Evolutionary conservation across 2,888 invertebrate species (phyloP).

Genomic region (Pelosia muscerda): DNA sequence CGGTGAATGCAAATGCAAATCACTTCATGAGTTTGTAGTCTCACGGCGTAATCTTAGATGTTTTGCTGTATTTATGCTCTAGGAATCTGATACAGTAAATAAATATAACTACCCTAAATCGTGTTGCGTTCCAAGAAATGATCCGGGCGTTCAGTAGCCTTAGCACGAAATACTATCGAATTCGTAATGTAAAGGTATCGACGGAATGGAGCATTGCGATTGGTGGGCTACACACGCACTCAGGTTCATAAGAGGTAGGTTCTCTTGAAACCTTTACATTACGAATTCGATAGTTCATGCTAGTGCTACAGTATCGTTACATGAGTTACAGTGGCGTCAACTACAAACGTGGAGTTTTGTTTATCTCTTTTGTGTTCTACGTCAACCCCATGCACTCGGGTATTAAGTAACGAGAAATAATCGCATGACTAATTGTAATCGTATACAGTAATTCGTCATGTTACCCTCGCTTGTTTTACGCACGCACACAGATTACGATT

Average conservation of each 20-base stretch:
- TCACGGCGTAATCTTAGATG: conserved; percentile 66
- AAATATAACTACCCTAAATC: conserved; percentile 76
- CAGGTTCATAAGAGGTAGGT: no score
- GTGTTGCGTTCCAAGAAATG: conserved; percentile 80
- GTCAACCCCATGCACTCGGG: conserved; percentile 43
- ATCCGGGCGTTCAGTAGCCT: conserved; percentile 55
- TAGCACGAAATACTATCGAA: no score
- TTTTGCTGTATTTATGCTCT: conserved; percentile 64
- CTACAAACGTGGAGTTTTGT: conserved; percentile 67
- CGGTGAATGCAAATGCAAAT: conserved; percentile 1
- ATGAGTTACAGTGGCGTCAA: conserved; percentile 71
- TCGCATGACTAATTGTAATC: conserved; percentile 74
- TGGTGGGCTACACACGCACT: no score
- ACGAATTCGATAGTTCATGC: no score
- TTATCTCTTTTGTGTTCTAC: conserved; percentile 56
- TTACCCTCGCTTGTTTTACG: conserved; percentile 54
- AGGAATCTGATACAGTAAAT: conserved; percentile 81
- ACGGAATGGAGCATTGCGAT: no score
- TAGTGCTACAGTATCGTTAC: conserved; percentile 68
- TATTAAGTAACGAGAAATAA: conserved; percentile 78
- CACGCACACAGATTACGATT: conserved; percentile 47
- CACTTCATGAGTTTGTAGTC: conserved; percentile 13
- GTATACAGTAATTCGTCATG: conserved; percentile 66
- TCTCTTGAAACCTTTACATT: no score
- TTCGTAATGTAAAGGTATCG: no score